Base-by-base conservation (phyloP, 2,797 vertebrate genomes). In the Cuniculus paca region DNA sequence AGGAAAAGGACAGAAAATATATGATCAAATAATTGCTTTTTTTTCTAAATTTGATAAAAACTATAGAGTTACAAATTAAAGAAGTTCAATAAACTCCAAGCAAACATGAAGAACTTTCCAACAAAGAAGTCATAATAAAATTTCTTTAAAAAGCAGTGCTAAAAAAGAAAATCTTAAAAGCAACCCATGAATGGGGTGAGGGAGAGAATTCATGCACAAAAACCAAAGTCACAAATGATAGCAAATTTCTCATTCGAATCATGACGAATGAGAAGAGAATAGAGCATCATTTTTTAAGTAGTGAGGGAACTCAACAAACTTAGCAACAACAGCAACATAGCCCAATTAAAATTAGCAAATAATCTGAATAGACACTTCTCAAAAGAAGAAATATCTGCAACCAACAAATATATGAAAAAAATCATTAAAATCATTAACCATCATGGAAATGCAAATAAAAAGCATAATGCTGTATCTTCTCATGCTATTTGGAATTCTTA, bases 51-150 rank as follows among this genome's bases (percentile, higher is more conserved):
- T 72, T 93, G 45, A 70, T 75, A 58, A 88, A 90, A 85, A 74
- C 60, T 70, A 54, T 52, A 89, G 28, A 75, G 10, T 39, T 70
- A 87, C 48, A 94, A 96, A 91, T 48, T 77, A 24, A 95, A 82
- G 80, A 91, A 88, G 6, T 14, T 82, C 36, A 82, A 34, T 81
- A 93, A 87, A 70, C 12, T 3, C 12, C 19, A 81, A 90, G 58
- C 28, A 96, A 75, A 86, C 16, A 42, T 20, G 28, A 95, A 86
- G 24, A 89, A 68, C 85, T 86, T 79, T 58, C 50, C 11, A 80
- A 36, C 26, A 78, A 84, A 56, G 11, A 2, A 78, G 39, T 26
- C 20, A 9, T 86, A 50, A 83, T 36, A 48, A 75, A 61, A 74
- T 31, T 95, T 36, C 17, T 75, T 48, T 36, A 48, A 81, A 86